Evolutionary conservation across 2,113 vertebrate genomes (phyloP).

Genomic region (Cnemophilus loriae): DNA sequence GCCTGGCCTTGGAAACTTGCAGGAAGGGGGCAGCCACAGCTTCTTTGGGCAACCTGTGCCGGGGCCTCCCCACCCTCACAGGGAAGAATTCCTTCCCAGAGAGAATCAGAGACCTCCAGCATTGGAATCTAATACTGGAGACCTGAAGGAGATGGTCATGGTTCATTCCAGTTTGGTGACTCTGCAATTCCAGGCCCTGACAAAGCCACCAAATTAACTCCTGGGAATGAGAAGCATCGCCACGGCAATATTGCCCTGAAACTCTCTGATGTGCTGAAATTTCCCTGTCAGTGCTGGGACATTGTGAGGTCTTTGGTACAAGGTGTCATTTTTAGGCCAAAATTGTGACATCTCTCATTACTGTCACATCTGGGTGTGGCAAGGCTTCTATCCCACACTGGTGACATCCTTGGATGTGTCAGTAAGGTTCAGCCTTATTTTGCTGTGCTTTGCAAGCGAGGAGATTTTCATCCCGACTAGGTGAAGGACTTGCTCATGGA

Average conservation of each 20-base stretch:
- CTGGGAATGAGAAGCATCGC: too few relatives aligned
- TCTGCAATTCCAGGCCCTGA: not conserved
- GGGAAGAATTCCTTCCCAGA: not conserved
- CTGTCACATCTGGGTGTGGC: not conserved
- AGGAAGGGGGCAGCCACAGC: not conserved
- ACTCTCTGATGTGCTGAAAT: not conserved
- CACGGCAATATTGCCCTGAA: not conserved
- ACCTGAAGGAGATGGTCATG: not conserved
- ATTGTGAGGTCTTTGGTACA: not conserved
- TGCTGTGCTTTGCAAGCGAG: not conserved
- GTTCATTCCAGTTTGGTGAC: constrained; percentile 3
- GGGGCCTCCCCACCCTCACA: not conserved
- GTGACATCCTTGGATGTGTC: not conserved
- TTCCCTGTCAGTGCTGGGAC: not conserved
- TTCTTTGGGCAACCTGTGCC: not conserved
- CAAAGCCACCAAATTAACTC: not conserved
- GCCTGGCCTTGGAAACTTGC: not conserved
- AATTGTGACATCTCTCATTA: not conserved
- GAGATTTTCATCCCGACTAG: not conserved
- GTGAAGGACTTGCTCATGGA: not conserved
- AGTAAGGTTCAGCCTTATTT: not conserved
- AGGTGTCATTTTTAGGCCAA: not conserved
- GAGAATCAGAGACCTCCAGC: not conserved
- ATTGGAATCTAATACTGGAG: not conserved
- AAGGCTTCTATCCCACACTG: not conserved